A percentile compares a stretch with the other conserved stretches of the same genome.
Evolutionary conservation across 2,888 invertebrate species (phyloP).

Genomic region (Escarpia spicata): DNA sequence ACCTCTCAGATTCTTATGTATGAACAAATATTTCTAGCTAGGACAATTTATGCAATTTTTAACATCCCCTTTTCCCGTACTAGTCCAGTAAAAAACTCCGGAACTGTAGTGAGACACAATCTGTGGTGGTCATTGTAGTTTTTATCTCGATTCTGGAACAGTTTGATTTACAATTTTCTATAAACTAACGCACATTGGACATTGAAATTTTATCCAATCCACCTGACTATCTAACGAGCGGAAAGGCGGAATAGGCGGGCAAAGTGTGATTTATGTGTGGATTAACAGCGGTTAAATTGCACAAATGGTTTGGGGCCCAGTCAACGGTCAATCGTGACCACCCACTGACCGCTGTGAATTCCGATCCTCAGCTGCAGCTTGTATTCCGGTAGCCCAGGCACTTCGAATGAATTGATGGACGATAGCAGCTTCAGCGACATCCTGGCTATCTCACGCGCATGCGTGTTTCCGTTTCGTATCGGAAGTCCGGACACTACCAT

Average conservation of each 20-base stretch:
- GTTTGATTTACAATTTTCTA: neutral
- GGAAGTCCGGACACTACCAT: conserved; percentile 39
- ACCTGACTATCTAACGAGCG: neutral
- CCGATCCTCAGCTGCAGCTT: conserved; percentile 36
- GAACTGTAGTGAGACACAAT: neutral
- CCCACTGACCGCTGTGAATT: conserved; percentile 33
- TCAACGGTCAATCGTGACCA: neutral
- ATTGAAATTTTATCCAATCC: neutral
- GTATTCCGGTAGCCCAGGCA: conserved; percentile 25
- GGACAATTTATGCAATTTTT: neutral
- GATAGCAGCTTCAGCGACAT: conserved; percentile 34
- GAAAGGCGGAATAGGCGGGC: neutral
- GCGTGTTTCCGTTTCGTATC: conserved; percentile 32
- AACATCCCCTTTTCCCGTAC: neutral
- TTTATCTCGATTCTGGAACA: neutral
- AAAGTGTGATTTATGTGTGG: neutral
- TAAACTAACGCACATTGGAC: neutral
- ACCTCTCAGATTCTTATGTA: too few species aligned
- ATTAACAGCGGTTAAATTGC: neutral
- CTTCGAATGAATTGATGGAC: conserved; percentile 29
- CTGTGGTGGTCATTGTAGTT: neutral
- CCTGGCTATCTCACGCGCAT: conserved; percentile 31
- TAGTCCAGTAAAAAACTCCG: neutral
- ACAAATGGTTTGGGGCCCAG: neutral
- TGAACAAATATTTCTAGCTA: neutral